Evolutionary conservation across 92 coral and sea anemone genomes (phyloP), one percentile per base, ranked within the genome.

Genomic region (Chrysogorgia sp.): DNA sequence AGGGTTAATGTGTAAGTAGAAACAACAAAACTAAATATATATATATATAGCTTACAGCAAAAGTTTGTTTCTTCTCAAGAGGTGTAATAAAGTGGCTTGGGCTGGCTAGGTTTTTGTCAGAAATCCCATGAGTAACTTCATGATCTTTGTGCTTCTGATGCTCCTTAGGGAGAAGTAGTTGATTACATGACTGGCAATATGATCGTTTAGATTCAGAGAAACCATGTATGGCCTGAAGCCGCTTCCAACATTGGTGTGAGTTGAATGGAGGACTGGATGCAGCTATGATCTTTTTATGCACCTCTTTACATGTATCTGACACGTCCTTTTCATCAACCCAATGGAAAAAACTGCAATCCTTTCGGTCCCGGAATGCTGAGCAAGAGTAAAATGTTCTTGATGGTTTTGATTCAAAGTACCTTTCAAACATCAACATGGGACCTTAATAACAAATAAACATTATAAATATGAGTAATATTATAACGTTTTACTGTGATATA

Each of bases 371-470:
- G 55, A 90, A 84, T 28, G 98, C 98, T 58, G 98, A 94, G 74
- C 98, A 94, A 47, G 98, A 93, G 80, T 71, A 94, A 80, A 91
- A 96, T 63, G 78, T 83, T 15, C 87, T 81, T 24, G 97, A 81
- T 28, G 83, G 63, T 64, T 78, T 82, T 19, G 86, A 89, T 78
- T 92, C 97, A 85, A 82, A 96, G 79, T 87, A 91, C 20, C 99
- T 86, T 75, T 92, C 97, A 87, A 96, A 96, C 85, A 96, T 75
- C 76, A 96, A 82, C 99, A 96, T 96, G 26, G 99, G 99, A 22
- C 99, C 99, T 96, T 35, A 23, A 90, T 37, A 37, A 37, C 12
- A 37, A 37, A 37, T 37, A 4, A 37, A 4, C 12, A 37, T 37
- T 4, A 37, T 5, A 37, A 4, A 37, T 4, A 37, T n/a, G n/a